Evolutionary conservation across 2,113 vertebrate species (phyloP), one percentile per base, ranked within the genome.

Genomic region (Mus spicilegus): DNA sequence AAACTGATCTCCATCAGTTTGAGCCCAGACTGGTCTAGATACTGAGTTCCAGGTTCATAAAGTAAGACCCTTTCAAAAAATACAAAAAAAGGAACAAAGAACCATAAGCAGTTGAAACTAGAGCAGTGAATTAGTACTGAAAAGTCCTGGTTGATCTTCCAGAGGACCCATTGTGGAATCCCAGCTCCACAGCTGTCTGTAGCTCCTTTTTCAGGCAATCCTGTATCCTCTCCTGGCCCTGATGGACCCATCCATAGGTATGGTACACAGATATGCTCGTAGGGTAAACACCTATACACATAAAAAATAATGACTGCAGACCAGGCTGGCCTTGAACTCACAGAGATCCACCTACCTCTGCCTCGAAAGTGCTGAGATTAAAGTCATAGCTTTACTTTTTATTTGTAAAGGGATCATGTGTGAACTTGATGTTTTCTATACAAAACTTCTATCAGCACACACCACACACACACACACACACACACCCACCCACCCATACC

Each of bases 401-500:
- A 12, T 56, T 65, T n/a, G 3, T 81, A 24, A 56, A 56, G 51
- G 51, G 51, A 56, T 16, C 78, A 56, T 56, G 9, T 88, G 0
- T 93, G 75, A 94, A 42, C 7, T 56, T 13, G 1, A 56, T 89
- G 51, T 95, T 92, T 95, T 92, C 63, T 95, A 72, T 39, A 82
- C 3, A 30, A 26, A 82, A 58, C 11, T 22, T 56, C 33, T 56
- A 58, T 19, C 8, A 33, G 20, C 9, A 22, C 1, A 49, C 49
- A 49, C 49, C 49, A 49, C 49, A 49, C 49, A 5, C 49, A 5
- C 7, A 49, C 49, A 49, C 49, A 49, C 49, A 49, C 49, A 49
- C 49, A 49, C 49, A 49, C 49, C 3, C 49, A 49, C 49, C 3
- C 16, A 16, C 76, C 19, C 56, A 19, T n/a, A 36, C 33, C 33